Evolutionary conservation across 2,888 invertebrate species (phyloP).

Genomic region (Mayetiola destructor): DNA sequence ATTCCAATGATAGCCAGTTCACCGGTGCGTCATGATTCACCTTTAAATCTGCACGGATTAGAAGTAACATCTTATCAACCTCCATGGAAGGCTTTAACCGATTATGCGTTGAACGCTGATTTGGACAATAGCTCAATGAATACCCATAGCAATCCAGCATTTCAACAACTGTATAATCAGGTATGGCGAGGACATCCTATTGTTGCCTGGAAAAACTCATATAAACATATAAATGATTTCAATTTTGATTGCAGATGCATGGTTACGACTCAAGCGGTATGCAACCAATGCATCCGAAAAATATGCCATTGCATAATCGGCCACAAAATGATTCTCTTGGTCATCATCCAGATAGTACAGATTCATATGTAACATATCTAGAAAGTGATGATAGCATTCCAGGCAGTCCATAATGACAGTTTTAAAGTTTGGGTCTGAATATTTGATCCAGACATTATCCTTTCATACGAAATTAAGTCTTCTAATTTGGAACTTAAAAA

Average conservation of each 20-base stretch:
- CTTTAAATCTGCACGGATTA: conserved; percentile 69
- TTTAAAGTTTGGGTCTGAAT: no score
- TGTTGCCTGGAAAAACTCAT: neutral
- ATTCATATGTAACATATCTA: conserved; percentile 84
- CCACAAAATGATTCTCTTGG: conserved; percentile 41
- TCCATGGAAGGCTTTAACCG: conserved; percentile 91
- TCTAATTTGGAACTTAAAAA: no score
- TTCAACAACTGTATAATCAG: conserved; percentile 93
- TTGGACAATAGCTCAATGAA: conserved; percentile 59
- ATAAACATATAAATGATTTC: conserved; percentile 12
- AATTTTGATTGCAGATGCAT: conserved; percentile 62
- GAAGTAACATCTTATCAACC: conserved; percentile 88
- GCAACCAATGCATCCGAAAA: conserved; percentile 38
- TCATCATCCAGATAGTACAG: conserved; percentile 62
- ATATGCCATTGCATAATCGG: conserved; percentile 43
- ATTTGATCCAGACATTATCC: no score
- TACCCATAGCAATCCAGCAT: conserved; percentile 77
- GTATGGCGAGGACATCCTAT: conserved; percentile 34
- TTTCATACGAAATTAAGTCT: no score
- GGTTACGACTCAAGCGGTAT: conserved; percentile 63
- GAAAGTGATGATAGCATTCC: conserved; percentile 75
- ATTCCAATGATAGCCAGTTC: conserved; percentile 97
- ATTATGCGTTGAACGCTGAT: conserved; percentile 90
- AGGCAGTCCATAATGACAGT: conserved; percentile 53
- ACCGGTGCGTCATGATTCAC: conserved; percentile 79